phyloP scores from a whole-genome alignment of 2,888 invertebrate genomes.

The Sesamia inferens region DNA sequence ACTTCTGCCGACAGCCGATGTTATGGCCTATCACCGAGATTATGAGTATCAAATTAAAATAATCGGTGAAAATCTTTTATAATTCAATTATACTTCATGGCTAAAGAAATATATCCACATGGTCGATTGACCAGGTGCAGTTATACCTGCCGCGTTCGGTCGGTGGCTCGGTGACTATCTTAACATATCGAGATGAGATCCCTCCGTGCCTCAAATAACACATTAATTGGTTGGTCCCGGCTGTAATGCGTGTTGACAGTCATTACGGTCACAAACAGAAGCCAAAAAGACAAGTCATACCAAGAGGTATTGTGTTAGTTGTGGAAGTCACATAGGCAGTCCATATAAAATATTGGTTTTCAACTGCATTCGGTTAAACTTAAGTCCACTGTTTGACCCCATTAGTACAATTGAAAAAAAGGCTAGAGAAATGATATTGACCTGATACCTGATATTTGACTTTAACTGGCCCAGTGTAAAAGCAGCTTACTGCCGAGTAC shows the following conservation, averaged over 20 bases:
- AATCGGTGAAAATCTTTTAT: no score
- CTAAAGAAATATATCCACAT: not conserved
- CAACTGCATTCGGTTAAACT: not conserved
- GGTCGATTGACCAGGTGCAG: no score
- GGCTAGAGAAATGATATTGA: not conserved
- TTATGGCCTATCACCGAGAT: no score
- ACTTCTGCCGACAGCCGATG: no score
- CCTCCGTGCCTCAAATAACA: not conserved
- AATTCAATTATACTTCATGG: not conserved
- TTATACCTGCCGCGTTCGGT: not conserved
- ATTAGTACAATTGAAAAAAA: not conserved
- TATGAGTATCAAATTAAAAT: no score
- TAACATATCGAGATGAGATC: not conserved
- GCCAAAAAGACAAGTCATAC: no score
- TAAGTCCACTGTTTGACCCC: not conserved
- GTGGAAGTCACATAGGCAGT: no score
- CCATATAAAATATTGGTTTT: no score
- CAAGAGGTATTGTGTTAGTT: no score
- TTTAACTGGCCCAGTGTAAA: slow-evolving; percentile 24
- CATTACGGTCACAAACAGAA: no score
- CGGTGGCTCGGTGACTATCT: not conserved
- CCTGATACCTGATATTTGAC: slow-evolving; percentile 1
- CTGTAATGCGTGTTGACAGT: no score
- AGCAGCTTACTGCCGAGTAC: slow-evolving; percentile 39
- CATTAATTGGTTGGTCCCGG: not conserved